Evolutionary conservation across 92 coral and sea anemone genomes (phyloP).

Genomic region (Actinostola sp.): DNA sequence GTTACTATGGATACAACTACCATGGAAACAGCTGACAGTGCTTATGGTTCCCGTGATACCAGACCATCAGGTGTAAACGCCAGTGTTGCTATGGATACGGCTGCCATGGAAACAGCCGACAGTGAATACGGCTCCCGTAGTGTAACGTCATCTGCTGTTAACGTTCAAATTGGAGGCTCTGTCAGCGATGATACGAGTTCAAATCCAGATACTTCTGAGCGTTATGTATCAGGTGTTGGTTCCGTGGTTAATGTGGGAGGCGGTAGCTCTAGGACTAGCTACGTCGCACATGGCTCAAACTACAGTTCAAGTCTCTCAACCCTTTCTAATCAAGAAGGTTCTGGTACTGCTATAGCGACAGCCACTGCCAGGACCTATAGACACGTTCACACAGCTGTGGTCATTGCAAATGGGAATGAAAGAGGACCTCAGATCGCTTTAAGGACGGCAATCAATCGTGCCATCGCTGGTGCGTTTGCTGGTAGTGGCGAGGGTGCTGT

Average conservation of each 20-base stretch:
- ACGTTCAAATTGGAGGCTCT: conserved; percentile 8
- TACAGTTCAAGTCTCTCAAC: conserved; percentile 67
- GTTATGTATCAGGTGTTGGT: conserved; percentile 65
- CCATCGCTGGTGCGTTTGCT: conserved; percentile 93
- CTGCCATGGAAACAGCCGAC: not conserved
- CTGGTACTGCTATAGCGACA: conserved; percentile 88
- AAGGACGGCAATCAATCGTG: conserved; percentile 82
- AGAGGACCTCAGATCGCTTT: conserved; percentile 87
- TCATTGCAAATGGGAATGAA: conserved; percentile 72
- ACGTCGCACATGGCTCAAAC: conserved; percentile 59
- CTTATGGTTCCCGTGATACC: too few relatives aligned
- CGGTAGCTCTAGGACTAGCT: conserved; percentile 57
- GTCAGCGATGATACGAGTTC: not conserved
- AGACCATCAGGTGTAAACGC: conserved; percentile 8
- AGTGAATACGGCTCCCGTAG: not conserved
- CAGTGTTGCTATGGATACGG: conserved; percentile 10
- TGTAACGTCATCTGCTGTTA: not conserved
- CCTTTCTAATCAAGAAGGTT: conserved; percentile 54
- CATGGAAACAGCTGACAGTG: not conserved
- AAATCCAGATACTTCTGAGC: conserved; percentile 10
- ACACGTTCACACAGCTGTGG: conserved; percentile 86
- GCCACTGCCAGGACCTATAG: conserved; percentile 89
- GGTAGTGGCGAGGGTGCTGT: conserved; percentile 93
- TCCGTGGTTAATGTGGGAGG: conserved; percentile 72
- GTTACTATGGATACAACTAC: not conserved